Conservation (phyloP, 2,113 vertebrate species). For the Corynorhinus townsendii region DNA sequence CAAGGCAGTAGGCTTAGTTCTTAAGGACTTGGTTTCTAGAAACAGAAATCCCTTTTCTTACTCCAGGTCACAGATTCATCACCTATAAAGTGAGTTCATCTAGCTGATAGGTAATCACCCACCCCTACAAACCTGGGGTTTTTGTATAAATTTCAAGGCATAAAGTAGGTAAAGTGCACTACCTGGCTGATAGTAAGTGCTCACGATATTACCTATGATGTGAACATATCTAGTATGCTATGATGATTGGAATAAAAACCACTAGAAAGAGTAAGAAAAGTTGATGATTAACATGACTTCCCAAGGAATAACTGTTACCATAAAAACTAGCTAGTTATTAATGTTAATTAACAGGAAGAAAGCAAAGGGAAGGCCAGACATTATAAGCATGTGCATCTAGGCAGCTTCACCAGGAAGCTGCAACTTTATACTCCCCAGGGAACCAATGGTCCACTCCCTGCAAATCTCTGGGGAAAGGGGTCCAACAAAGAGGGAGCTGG, state of each 20-base stretch:
- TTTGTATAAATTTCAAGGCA: not conserved
- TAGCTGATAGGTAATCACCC: not conserved
- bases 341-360: too few relatives aligned
- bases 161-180: not conserved
- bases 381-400: too few relatives aligned
- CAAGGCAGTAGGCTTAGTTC: not conserved
- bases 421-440: too few relatives aligned
- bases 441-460: too few relatives aligned
- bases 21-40: not conserved
- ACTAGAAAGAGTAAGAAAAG: not conserved
- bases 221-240: not conserved
- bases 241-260: not conserved
- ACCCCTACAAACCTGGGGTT: not conserved
- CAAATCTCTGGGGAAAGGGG: too few relatives aligned
- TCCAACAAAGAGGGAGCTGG: too few relatives aligned
- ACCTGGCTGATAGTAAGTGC: not conserved
- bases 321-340: too few relatives aligned
- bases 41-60: not conserved
- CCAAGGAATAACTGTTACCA: too few relatives aligned
- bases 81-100: not conserved
- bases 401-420: too few relatives aligned
- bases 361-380: too few relatives aligned
- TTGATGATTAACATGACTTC: not conserved
- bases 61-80: not conserved
- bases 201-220: not conserved